Percentiles rank a stretch among this genome's conserved stretches.
phyloP scores from a whole-genome alignment of 2,113 vertebrate genomes.

The Psittacus erithacus region DNA sequence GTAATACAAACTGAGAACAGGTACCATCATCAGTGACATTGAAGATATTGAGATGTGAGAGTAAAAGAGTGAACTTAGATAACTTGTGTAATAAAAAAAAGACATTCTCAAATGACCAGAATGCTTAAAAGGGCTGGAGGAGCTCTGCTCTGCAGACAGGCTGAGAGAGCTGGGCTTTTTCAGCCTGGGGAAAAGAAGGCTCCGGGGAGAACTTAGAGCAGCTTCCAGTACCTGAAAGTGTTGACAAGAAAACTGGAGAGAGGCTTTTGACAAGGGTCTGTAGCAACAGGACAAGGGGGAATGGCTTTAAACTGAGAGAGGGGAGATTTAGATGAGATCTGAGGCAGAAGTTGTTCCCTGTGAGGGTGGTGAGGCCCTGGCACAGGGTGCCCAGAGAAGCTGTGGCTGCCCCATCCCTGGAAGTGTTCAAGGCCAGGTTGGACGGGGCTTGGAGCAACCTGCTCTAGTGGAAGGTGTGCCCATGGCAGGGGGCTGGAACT shows the following conservation, averaged over 20 bases:
- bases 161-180: background rate
- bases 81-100: background rate
- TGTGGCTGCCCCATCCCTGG: background rate
- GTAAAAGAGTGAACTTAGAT: background rate
- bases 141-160: background rate
- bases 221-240: background rate
- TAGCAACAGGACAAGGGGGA: background rate
- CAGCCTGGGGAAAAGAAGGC: background rate
- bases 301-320: background rate
- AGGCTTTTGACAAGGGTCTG: background rate
- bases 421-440: background rate
- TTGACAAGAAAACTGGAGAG: background rate
- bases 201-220: background rate
- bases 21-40: background rate
- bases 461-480: background rate
- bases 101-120: background rate
- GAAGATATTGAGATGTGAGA: background rate
- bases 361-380: background rate
- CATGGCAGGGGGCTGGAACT: background rate
- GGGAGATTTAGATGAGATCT: background rate
- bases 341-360: background rate
- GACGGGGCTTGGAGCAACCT: background rate
- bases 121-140: background rate
- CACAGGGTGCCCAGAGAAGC: background rate
- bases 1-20: background rate